A percentile compares a stretch with the other conserved stretches of the same genome.
Evolutionary conservation across 92 coral and sea anemone species (phyloP).

Genomic region (Parazoanthus atlanticus): DNA sequence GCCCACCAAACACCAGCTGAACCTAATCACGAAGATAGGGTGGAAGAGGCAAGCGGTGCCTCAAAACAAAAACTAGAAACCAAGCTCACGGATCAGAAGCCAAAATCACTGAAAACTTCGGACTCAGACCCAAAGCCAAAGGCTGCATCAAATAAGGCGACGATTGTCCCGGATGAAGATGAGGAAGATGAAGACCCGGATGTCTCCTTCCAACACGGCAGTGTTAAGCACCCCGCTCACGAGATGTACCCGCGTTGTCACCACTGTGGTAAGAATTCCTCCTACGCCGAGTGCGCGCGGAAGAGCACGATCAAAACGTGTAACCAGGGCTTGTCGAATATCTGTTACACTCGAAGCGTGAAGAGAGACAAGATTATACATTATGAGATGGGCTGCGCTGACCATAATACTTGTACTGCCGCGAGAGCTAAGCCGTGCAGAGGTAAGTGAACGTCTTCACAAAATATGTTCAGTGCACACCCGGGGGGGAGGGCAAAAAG

Average conservation of each 20-base stretch:
- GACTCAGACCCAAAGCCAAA: constrained; percentile 23
- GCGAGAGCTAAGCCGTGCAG: constrained; percentile 92
- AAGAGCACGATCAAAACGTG: constrained; percentile 76
- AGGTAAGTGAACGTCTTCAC: constrained; percentile 52
- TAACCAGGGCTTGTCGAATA: constrained; percentile 81
- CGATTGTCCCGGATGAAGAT: constrained; percentile 22
- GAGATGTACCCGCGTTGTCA: constrained; percentile 96
- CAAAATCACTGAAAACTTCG: not conserved
- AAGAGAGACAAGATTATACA: constrained; percentile 72
- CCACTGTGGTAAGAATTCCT: constrained; percentile 86
- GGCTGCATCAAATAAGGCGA: constrained; percentile 5
- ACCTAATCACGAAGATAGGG: not conserved
- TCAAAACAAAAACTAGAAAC: not conserved
- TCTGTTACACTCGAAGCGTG: constrained; percentile 90
- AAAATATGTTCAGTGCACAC: not conserved
- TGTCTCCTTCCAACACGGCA: constrained; percentile 84
- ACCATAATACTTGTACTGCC: constrained; percentile 73
- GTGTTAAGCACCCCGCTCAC: constrained; percentile 87
- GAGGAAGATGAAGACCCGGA: constrained; percentile 61
- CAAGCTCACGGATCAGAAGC: not conserved
- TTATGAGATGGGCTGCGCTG: constrained; percentile 98
- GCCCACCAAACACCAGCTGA: not conserved
- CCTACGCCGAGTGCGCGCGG: constrained; percentile 79
- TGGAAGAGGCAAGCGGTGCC: not conserved
- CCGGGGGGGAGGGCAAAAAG: too few species aligned